Evolutionary conservation across 2,113 vertebrate species (phyloP), one percentile per base, ranked within the genome.

Genomic region (Cyanocitta stelleri): DNA sequence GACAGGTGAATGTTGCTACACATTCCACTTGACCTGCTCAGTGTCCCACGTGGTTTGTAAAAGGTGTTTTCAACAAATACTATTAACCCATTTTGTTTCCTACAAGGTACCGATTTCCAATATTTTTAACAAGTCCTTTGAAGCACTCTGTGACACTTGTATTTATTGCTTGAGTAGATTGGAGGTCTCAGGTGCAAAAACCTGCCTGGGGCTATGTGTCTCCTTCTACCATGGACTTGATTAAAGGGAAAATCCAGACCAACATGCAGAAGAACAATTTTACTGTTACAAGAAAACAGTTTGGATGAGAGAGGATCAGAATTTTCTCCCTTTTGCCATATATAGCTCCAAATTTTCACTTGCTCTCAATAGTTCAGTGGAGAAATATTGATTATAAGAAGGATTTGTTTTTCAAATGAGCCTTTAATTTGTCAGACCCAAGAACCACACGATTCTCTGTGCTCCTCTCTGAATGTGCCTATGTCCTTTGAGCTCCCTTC

Each of bases 141-240:
- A 89, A 96, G 68, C 85, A 35, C 51, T 23, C 43, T 64, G 75
- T 46, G 54, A 18, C 78, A 73, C 86, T 67, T 94, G 86, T 85
- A 48, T 92, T 95, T 92, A 82, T 81, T 97, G 92, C 92, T 92
- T 87, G 92, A 94, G 52, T 59, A 81, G 76, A 73, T 62, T 76
- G 83, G 85, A 95, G 92, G 95, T 96, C 96, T 93, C 92, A 89
- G 96, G 88, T 93, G 95, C 95, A 90, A 87, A 87, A 44, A 6
- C 18, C 44, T 43, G 92, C 95, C 90, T 76, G 86, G n/a, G 96
- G 94, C 92, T 91, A 92, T 29, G 21, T 2, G 32, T 37, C 37
- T 67, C 58, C 73, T 52, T 93, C 79, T n/a, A 86, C 73, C 49
- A 62, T 1, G 7, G 75, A 54, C 86, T 62, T 32, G 30, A 95